Conservation (phyloP, 2,888 invertebrate genomes). For the Diaphora mendica region DNA sequence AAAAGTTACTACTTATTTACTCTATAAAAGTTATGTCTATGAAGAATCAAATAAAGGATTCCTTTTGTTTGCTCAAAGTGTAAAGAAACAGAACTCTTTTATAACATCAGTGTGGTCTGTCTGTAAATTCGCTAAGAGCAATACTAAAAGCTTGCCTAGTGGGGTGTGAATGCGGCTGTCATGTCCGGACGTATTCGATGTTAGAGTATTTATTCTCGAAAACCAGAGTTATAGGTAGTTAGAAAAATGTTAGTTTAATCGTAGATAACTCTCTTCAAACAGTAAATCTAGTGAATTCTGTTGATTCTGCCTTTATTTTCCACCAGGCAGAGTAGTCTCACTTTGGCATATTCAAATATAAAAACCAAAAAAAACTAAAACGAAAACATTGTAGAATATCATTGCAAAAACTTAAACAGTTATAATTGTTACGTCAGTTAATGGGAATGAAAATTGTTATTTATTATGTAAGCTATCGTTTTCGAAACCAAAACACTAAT, state of each 20-base stretch:
- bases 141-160: conserved; percentile 43
- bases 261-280: background rate
- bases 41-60: background rate
- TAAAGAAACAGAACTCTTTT: conserved; percentile 21
- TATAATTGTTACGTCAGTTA: too few relatives aligned
- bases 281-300: background rate
- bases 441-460: too few relatives aligned
- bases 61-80: background rate
- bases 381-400: too few relatives aligned
- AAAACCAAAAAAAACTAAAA: too few relatives aligned
- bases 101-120: conserved; percentile 20
- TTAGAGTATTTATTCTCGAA: conserved; percentile 17
- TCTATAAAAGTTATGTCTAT: too few relatives aligned
- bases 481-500: too few relatives aligned
- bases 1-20: background rate
- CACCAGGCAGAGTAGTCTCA: too few relatives aligned
- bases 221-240: conserved; percentile 12
- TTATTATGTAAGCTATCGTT: too few relatives aligned
- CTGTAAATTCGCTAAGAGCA: conserved; percentile 31
- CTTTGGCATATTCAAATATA: too few relatives aligned
- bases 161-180: conserved; percentile 16
- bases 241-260: conserved; percentile 23
- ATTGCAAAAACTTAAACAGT: too few relatives aligned
- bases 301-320: too few relatives aligned
- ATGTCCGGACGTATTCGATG: conserved; percentile 10